Conservation (phyloP, 2,797 vertebrate species). For the Aplochiton taeniatus region DNA sequence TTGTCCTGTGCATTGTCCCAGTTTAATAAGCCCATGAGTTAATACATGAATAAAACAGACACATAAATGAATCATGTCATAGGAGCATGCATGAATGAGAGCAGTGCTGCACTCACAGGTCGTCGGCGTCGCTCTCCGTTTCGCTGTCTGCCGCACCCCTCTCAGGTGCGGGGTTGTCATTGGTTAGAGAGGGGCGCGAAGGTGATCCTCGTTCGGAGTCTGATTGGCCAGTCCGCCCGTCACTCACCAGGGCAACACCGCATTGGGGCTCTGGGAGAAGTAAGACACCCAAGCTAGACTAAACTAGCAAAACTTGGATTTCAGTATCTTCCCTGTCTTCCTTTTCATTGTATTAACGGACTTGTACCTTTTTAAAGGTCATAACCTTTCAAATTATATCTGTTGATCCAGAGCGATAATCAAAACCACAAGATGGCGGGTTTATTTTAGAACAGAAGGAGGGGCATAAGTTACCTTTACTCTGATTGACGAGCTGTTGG, state of each 20-base stretch:
- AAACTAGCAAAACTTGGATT: too few species aligned
- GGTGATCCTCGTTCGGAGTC: slow-evolving; percentile 68
- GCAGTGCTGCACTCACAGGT: slow-evolving; percentile 80
- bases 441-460: background rate
- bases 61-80: slow-evolving; percentile 6
- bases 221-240: slow-evolving; percentile 61
- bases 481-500: slow-evolving; percentile 86
- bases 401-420: too few species aligned
- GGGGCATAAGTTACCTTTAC: slow-evolving; percentile 78
- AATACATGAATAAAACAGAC: background rate
- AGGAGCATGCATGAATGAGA: background rate
- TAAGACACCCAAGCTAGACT: background rate
- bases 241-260: slow-evolving; percentile 72
- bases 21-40: background rate
- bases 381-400: too few species aligned
- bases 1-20: too few species aligned
- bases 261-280: slow-evolving; percentile 79
- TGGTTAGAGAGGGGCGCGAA: slow-evolving; percentile 63
- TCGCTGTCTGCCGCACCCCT: slow-evolving; percentile 85
- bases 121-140: slow-evolving; percentile 90
- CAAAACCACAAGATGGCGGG: background rate
- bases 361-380: too few species aligned
- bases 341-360: too few species aligned
- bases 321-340: too few species aligned
- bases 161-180: slow-evolving; percentile 74